Base-by-base conservation (phyloP, 2,888 invertebrate species). In the Serripes groenlandicus region DNA sequence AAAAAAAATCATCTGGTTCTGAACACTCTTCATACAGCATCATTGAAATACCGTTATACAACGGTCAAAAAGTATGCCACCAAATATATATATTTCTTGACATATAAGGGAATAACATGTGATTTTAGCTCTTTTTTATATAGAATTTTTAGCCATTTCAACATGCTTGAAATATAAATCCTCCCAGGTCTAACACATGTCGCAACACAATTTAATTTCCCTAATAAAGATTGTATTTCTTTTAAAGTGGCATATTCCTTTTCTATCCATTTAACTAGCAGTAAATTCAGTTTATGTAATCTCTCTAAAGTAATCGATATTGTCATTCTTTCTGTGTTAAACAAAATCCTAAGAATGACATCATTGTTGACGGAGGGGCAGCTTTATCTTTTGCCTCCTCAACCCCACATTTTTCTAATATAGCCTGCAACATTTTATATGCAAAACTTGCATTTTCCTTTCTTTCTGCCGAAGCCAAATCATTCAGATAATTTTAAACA, bases 201-300 rank as follows among this genome's bases (percentile, higher is more conserved):
- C n/a, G n/a, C n/a, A n/a, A n/a, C n/a, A n/a, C n/a, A 66, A 66
- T 66, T 66, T 15, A 66, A 32, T 42, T 66, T 42, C 1, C 66
- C 37, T 21, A 66, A 23, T 11, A 66, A 26, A 1, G 66, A 66
- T 37, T 66, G 66, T 4, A 42, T 23, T 26, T 66, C 26, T 18
- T 42, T 66, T 23, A 66, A 66, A 2, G 66, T n/a, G 15, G 37
- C 66, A n/a, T 21, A 26, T 42, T 66, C 62, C 3, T 62, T 66
- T 15, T n/a, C 28, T 37, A 66, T 37, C 66, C 66, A 66, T 2
- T 9, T 26, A 23, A 15, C n/a, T 11, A 66, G 21, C 7, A 66
- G 1, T 9, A 7, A 15, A 26, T 34, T 66, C 9, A 66, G 35
- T 32, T 66, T n/a, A 26, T 7, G 21, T 18, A 66, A 37, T 23